A percentile compares a stretch with the other conserved stretches of the same genome.
phyloP scores from a whole-genome alignment of 2,113 vertebrate genomes.

The Heptranchias perlo region DNA sequence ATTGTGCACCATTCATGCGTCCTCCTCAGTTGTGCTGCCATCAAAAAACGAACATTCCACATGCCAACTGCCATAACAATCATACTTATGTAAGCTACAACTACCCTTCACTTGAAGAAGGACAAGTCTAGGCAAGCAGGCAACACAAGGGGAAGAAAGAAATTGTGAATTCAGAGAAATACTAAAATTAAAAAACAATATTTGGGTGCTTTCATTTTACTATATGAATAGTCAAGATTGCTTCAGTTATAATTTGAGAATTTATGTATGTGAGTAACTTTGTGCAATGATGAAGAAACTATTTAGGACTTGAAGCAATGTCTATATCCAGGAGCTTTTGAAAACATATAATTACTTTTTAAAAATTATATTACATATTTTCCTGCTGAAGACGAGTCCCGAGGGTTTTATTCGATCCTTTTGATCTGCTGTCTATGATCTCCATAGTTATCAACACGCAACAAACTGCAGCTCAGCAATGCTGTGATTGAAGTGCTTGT shows the following conservation, averaged over 20 bases:
- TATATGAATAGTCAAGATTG: neutral
- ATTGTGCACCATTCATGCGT: neutral
- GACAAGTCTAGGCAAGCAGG: neutral
- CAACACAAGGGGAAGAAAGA: neutral
- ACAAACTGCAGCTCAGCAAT: slow-evolving; percentile 12
- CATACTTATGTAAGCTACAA: neutral
- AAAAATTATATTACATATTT: neutral
- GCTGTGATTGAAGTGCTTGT: slow-evolving; percentile 14
- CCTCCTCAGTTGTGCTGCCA: neutral
- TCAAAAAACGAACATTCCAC: neutral
- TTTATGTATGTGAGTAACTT: neutral
- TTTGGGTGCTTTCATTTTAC: slow-evolving; percentile 23
- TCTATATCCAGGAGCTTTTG: neutral
- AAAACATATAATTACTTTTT: slow-evolving; percentile 3
- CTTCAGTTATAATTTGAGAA: neutral
- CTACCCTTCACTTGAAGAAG: neutral
- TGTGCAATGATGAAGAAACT: neutral
- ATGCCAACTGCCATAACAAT: neutral
- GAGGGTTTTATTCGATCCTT: slow-evolving; percentile 15
- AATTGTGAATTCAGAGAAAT: neutral
- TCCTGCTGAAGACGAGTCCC: neutral
- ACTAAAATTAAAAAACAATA: slow-evolving; percentile 28
- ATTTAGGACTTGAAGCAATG: neutral
- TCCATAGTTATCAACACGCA: neutral
- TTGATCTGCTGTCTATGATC: neutral